phyloP scores from a whole-genome alignment of 2,797 vertebrate genomes.

The Dendrocincla tyrannina region DNA sequence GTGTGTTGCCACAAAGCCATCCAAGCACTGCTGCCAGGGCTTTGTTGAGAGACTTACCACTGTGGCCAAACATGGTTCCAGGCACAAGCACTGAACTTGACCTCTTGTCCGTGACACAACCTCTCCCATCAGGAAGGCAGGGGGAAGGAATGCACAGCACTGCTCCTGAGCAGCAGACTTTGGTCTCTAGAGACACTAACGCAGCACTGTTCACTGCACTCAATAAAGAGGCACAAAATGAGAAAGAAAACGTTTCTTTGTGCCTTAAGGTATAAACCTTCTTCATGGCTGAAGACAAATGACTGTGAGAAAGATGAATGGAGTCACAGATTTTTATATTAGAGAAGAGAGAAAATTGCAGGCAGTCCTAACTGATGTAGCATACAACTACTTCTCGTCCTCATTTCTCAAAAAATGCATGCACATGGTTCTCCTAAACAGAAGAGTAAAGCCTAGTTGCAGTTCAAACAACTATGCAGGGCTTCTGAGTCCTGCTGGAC shows the following conservation, averaged over 20 bases:
- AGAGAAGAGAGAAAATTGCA: neutral
- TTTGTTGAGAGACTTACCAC: rapidly evolving
- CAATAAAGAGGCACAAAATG: neutral
- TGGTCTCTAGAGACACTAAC: neutral
- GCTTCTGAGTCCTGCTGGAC: neutral
- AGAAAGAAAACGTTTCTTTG: neutral
- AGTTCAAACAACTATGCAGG: neutral
- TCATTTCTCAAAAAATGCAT: neutral
- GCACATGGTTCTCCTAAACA: neutral
- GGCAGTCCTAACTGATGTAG: neutral
- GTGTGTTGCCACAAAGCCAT: neutral
- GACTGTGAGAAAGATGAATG: neutral
- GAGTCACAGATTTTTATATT: neutral
- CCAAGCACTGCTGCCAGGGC: neutral
- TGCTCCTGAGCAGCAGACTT: neutral
- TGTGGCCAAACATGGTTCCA: neutral
- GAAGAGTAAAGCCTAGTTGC: neutral
- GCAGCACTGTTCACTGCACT: neutral
- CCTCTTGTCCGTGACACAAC: neutral
- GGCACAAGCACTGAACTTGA: neutral
- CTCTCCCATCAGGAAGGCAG: neutral
- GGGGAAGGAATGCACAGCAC: neutral
- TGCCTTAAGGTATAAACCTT: neutral
- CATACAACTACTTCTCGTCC: neutral
- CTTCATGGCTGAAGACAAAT: neutral